Percentiles rank a stretch among this genome's conserved stretches.
Conservation (phyloP, 2,113 vertebrate genomes). For the Neodon shergylaensis region DNA sequence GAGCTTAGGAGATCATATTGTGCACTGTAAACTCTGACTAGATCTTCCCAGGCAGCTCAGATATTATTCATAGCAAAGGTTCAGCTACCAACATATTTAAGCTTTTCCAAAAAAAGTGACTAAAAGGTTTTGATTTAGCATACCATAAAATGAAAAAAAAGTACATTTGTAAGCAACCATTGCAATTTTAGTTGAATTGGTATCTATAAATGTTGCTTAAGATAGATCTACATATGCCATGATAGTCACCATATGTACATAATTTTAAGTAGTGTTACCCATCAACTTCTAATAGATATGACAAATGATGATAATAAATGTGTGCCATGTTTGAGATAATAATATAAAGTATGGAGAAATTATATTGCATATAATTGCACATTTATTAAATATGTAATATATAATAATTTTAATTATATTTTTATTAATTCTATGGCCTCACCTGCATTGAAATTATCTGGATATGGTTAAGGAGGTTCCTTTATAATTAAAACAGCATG, state of each 20-base stretch:
- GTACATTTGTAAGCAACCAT: background rate
- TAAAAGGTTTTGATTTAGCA: background rate
- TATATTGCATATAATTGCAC: background rate
- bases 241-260: background rate
- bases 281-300: background rate
- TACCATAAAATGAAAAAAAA: background rate
- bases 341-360: background rate
- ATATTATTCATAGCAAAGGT: background rate
- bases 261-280: constrained; percentile 26
- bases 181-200: background rate
- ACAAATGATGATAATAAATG: background rate
- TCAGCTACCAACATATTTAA: background rate
- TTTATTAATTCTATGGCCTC: background rate
- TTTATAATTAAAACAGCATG: background rate
- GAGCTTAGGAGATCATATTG: background rate
- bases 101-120: background rate
- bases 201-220: background rate
- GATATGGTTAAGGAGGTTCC: background rate
- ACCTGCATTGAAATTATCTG: background rate
- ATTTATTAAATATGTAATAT: background rate
- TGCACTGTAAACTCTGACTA: background rate
- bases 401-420: background rate
- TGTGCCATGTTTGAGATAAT: background rate
- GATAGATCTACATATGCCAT: background rate
- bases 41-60: background rate